Evolutionary conservation across 2,888 invertebrate species (phyloP).

Genomic region (Lycophotia porphyrea): DNA sequence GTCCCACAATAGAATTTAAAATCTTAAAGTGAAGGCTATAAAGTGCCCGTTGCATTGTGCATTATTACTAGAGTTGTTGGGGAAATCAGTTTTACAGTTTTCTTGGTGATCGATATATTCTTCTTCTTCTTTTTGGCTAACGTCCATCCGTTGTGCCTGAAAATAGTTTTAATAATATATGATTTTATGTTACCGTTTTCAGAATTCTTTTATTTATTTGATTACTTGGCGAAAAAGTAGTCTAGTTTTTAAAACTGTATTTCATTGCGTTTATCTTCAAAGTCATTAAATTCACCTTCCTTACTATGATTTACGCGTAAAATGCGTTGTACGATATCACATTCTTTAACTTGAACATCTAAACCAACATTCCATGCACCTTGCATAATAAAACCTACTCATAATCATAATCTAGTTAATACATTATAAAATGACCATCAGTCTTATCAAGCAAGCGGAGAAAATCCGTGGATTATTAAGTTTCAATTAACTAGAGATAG

Average conservation of each 20-base stretch:
- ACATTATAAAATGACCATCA: conserved; percentile 65
- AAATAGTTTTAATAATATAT: too few relatives aligned
- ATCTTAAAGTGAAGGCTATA: too few relatives aligned
- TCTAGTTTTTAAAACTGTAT: neutral
- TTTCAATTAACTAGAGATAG: conserved; percentile 77
- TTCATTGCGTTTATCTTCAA: neutral
- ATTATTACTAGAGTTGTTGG: neutral
- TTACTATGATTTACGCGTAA: neutral
- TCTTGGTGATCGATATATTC: neutral
- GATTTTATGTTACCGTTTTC: too few relatives aligned
- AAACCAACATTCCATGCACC: conserved; percentile 23
- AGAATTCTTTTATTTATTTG: too few relatives aligned
- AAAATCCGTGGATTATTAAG: conserved; percentile 70
- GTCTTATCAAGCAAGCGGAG: conserved; percentile 61
- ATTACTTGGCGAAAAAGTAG: too few relatives aligned
- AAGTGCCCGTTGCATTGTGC: neutral
- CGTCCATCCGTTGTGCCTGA: too few relatives aligned
- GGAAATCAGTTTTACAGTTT: neutral
- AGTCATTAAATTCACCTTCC: neutral
- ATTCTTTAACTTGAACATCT: conserved; percentile 6
- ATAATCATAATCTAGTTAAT: conserved; percentile 67
- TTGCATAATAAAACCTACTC: conserved; percentile 43
- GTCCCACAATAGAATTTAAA: neutral
- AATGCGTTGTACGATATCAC: neutral
- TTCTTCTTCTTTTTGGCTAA: neutral